Base-by-base conservation (phyloP, 2,113 vertebrate species). In the Eira barbara region DNA sequence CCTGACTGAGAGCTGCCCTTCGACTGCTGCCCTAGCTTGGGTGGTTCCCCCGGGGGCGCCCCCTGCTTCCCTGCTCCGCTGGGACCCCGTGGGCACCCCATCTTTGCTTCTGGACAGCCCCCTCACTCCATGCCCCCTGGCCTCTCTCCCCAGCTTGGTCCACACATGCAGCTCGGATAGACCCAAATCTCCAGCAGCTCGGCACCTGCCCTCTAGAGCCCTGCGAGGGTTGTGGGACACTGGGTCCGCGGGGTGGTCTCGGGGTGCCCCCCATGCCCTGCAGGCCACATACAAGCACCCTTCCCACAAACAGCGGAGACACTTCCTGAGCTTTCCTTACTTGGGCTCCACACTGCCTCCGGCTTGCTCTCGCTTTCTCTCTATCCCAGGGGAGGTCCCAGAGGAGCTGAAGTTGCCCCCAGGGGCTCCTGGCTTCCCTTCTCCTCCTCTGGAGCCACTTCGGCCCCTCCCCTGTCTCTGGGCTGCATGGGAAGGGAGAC, bases 21-120 rank as follows among this genome's bases (percentile, higher is more conserved):
- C 29, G 73, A 74, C 39, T 2, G 0, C 73, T 14, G 42, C 42
- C 73, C 25, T 39, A 9, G 7, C 14, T 17, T 3, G 12, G 5
- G 39, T 13, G 0, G 73, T 9, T 45, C 3, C 73, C 73, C 39
- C 13, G 3, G 3, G 12, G 25, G 21, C 71, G 14, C 25, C 25
- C 23, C 1, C 69, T 45, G 34, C 42, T 34, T 7, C n/a, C 36
- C 39, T 9, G 42, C 61, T 27, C 42, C 10, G 57, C 67, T 27
- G 18, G 25, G 36, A 39, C 7, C 1, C 65, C 0, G 17, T 13
- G 18, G 20, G 61, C 0, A 0, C 4, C 57, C 23, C 39, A 1
- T 4, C 5, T 29, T 31, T 87, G 85, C 73, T 63, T 34, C 39
- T 1, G 6, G 52, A 34, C 7, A 2, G 78, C 4, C 55, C 29